A percentile compares a stretch with the other conserved stretches of the same genome.
phyloP scores from a whole-genome alignment of 1,140 invertebrate species.

The Catajapyx aquilonaris region DNA sequence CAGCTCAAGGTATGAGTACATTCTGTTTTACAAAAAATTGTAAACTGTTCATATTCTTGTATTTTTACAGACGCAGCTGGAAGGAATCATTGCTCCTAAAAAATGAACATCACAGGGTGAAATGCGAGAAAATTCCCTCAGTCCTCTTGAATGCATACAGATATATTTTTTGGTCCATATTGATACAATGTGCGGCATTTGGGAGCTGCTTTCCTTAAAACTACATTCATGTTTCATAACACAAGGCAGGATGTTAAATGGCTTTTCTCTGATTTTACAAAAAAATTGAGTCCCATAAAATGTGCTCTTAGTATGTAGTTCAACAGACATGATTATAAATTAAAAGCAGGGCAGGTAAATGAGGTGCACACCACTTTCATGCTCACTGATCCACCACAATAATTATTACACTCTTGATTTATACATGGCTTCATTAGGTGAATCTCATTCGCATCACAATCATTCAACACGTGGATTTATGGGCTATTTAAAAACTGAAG shows the following conservation, averaged over 20 bases:
- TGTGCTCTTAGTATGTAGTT: too few relatives aligned
- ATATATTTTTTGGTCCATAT: neutral
- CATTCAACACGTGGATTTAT: too few relatives aligned
- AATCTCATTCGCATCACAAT: too few relatives aligned
- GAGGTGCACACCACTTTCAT: too few relatives aligned
- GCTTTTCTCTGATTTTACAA: neutral
- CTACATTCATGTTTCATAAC: neutral
- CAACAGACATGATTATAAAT: too few relatives aligned
- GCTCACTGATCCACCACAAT: too few relatives aligned
- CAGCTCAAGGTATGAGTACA: slow-evolving; percentile 54
- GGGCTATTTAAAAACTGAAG: too few relatives aligned
- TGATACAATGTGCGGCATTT: neutral
- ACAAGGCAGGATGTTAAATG: neutral
- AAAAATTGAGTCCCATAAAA: slow-evolving; percentile 3
- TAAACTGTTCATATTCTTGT: slow-evolving; percentile 10
- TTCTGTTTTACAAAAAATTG: slow-evolving; percentile 8
- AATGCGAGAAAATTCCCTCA: neutral
- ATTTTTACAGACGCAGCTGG: slow-evolving; percentile 56
- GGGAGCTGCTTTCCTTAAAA: too few relatives aligned
- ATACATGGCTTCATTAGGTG: too few relatives aligned
- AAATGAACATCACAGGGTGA: slow-evolving; percentile 33
- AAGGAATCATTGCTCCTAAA: slow-evolving; percentile 78
- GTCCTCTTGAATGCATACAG: slow-evolving; percentile 3
- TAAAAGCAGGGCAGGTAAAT: too few relatives aligned
- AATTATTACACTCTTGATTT: too few relatives aligned